Evolutionary conservation across 1,140 invertebrate genomes (phyloP).

Genomic region (Pararge aegeria): DNA sequence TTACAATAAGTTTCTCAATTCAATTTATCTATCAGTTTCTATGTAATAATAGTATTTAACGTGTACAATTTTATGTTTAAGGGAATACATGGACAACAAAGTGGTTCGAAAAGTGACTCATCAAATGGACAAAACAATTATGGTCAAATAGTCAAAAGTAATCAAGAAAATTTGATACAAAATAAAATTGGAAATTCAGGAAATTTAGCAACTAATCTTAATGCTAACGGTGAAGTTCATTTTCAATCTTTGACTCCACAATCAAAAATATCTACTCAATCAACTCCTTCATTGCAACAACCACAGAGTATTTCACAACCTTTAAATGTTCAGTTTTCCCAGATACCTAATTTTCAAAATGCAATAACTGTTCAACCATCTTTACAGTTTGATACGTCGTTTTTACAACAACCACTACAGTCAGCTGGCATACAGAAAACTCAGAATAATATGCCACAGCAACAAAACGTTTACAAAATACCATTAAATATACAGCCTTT

Average conservation of each 20-base stretch:
- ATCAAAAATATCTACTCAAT: constrained; percentile 3
- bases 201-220: constrained; percentile 11
- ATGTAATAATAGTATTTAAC: constrained; percentile 5
- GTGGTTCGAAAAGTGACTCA: constrained; percentile 12
- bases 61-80: constrained; percentile 18
- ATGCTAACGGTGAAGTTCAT: constrained; percentile 16
- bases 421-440: constrained; percentile 10
- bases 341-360: constrained; percentile 22
- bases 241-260: constrained; percentile 14
- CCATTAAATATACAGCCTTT: neutral
- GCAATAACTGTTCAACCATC: constrained; percentile 15
- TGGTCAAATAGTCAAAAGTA: constrained; percentile 28
- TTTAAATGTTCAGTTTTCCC: constrained; percentile 18
- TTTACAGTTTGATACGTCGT: neutral
- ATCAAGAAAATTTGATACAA: constrained; percentile 29
- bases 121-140: constrained; percentile 16
- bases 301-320: constrained; percentile 16
- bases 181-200: constrained; percentile 29
- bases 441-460: constrained; percentile 5
- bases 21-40: neutral
- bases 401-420: constrained; percentile 10
- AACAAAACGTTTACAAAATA: neutral
- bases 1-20: neutral
- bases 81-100: constrained; percentile 30
- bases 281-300: constrained; percentile 12